Evolutionary conservation across 2,797 vertebrate genomes (phyloP).

Genomic region (Micrastur ruficollis): DNA sequence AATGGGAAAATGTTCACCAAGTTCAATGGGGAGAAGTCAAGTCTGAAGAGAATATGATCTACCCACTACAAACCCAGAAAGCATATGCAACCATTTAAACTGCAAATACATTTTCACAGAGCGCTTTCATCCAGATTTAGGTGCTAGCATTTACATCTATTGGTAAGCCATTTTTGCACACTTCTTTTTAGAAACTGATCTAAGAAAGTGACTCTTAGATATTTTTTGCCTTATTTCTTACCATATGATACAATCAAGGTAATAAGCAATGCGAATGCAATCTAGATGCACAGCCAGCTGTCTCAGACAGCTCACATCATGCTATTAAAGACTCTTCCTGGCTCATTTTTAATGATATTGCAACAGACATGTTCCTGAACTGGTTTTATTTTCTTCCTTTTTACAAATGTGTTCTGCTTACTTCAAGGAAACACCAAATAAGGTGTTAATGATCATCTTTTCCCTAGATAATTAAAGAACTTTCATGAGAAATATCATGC

Average conservation of each 20-base stretch:
- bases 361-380: conserved; percentile 6
- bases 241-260: not conserved
- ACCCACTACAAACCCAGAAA: not conserved
- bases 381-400: conserved; percentile 4
- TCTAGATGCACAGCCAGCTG: not conserved
- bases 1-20: not conserved
- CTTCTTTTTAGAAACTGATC: not conserved
- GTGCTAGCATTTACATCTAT: not conserved
- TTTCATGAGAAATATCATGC: conserved; percentile 41
- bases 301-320: not conserved
- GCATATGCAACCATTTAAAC: not conserved
- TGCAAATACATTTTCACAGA: not conserved
- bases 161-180: not conserved
- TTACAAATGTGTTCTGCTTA: not conserved
- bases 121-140: not conserved
- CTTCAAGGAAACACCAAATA: conserved; percentile 37
- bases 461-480: conserved; percentile 25
- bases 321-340: not conserved
- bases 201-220: not conserved
- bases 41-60: not conserved
- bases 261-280: not conserved
- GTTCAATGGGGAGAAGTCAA: not conserved
- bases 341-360: not conserved
- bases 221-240: not conserved
- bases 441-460: conserved; percentile 25